Percentiles rank a stretch among this genome's conserved stretches.
Conservation (phyloP, 2,113 vertebrate genomes). For the Excalfactoria chinensis region DNA sequence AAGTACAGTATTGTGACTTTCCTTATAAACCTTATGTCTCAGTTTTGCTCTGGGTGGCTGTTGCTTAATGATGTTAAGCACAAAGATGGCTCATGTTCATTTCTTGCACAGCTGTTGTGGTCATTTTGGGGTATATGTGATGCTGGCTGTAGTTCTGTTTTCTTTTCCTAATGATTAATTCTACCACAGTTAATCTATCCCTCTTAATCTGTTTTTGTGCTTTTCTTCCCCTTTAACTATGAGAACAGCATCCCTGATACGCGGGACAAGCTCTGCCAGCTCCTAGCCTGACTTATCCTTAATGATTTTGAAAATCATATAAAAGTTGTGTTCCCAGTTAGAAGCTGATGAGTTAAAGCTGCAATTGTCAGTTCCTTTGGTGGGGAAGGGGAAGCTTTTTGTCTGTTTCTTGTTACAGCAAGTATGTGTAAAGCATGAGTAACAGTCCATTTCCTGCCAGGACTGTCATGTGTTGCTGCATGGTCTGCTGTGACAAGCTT, state of each 20-base stretch:
- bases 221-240: neutral
- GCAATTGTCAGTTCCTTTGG: neutral
- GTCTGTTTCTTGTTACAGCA: neutral
- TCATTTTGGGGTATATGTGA: neutral
- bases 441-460: neutral
- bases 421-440: neutral
- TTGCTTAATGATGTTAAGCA: neutral
- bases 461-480: neutral
- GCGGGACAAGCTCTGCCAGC: neutral
- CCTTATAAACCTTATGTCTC: neutral
- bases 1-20: constrained; percentile 80
- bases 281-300: neutral
- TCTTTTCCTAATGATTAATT: neutral
- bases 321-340: neutral
- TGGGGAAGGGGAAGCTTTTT: neutral
- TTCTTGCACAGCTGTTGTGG: neutral
- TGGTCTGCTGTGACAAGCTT: neutral
- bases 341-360: neutral
- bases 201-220: neutral
- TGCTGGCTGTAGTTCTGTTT: neutral
- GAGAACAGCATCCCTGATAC: neutral
- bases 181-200: neutral
- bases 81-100: neutral
- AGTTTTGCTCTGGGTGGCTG: neutral
- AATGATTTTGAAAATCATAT: neutral